Base-by-base conservation (phyloP, 2,797 vertebrate genomes). In the Enteromius anoplus region DNA sequence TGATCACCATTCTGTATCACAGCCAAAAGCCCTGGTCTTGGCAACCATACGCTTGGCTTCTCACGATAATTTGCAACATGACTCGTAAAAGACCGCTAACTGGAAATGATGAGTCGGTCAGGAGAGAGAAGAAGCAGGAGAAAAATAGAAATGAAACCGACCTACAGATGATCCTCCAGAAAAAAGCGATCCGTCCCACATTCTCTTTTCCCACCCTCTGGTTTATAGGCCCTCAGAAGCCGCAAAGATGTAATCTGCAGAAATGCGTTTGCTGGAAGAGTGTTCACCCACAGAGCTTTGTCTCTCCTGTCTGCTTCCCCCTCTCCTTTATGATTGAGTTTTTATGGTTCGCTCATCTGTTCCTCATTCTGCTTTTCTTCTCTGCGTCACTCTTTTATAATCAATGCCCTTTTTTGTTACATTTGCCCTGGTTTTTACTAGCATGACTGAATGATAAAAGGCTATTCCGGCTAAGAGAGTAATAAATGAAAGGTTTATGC, bases 11-110 rank as follows among this genome's bases (percentile, higher is more conserved):
- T 81, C 70, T 85, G 80, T 62, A 62, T 71, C 73, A 26, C 10
- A 49, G 76, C 86, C 80, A 82, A 51, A 78, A 64, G 53, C 53
- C 68, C 29, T 70, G 42, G 83, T 82, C 58, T 78, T 76, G 80
- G 75, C 64, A 70, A 34, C 91, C 89, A 92, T 91, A 91, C 91
- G 91, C 83, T 92, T 29, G 69, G 29, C 72, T 78, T 88, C 73
- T 89, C 87, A 90, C 82, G 88, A 84, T 92, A 90, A 93, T 87
- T 89, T 88, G 81, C 88, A 87, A 75, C 91, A 90, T 89, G 91
- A 86, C 92, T 86, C 86, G 89, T 82, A 82, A 49, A 80, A 88
- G 80, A 34, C 78, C 64, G 32, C 34, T 84, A 78, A 86, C 83
- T 82, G 83, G 81, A 86, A 91, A 88, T 89, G 21, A 88, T 88